Evolutionary conservation across 2,113 vertebrate genomes (phyloP), one percentile per base, ranked within the genome.

Genomic region (Hucho hucho): DNA sequence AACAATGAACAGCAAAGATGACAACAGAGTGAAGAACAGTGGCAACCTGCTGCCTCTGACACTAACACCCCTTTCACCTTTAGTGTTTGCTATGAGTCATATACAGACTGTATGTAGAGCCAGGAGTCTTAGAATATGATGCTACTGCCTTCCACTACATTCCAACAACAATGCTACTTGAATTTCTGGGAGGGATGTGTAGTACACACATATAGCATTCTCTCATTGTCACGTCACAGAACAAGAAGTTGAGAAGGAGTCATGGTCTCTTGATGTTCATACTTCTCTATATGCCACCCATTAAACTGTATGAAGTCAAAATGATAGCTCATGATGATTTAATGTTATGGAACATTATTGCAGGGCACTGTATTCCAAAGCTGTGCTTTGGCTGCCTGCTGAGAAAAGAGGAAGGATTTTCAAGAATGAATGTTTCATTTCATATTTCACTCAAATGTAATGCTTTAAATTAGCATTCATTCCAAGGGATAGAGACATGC

Each of bases 1-100:
- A 61, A 61, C 70, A 66, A 4, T 18, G 47, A 58, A 83, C 76
- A 76, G 16, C 56, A 59, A 53, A 58, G 72, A 13, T 20, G 3
- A 46, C 5, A 18, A 25, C 18, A 64, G 22, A 37, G 79, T 28
- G 22, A 6, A 18, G 56, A 49, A 66, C 37, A 73, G 73, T 73
- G 13, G 72, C 75, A 74, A 14, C 69, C 79, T 72, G 73, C 76
- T 68, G 53, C 59, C n/a, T 37, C 58, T 28, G 69, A 37, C 75
- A 56, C 47, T 14, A 16, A 63, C 59, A 26, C 72, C 56, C 25
- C 0, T 59, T n/a, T 59, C 0, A 20, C 47, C 1, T 61, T 70
- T 58, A 69, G 61, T 12, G 37, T 37, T 32, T 70, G 20, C 20
- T n/a, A 6, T 18, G 49, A 53, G 56, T 20, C 20, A 59, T 59